Evolutionary conservation across 37 sponge, comb jelly and placozoan species (phyloP).

Genomic region (Aplysina aerophoba): DNA sequence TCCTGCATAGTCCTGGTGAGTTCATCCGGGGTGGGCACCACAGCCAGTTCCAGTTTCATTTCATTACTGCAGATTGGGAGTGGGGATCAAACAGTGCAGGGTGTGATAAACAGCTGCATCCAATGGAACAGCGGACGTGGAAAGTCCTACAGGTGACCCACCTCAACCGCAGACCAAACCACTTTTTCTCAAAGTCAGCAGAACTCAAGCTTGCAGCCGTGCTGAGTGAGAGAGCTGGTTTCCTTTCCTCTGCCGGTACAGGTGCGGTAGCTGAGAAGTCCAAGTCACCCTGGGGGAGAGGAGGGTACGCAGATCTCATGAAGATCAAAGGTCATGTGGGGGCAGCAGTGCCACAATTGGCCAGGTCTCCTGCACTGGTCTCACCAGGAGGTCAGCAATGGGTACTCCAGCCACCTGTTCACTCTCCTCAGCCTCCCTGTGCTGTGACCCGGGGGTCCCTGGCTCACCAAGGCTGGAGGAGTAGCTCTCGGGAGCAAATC

Average conservation of each 20-base stretch:
- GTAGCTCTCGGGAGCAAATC: conserved; percentile 6
- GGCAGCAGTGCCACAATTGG: no score
- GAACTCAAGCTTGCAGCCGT: conserved; percentile 67
- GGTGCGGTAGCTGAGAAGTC: not conserved
- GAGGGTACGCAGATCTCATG: no score
- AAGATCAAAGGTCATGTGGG: no score
- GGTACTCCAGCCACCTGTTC: conserved; percentile 4
- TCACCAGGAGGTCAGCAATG: conserved; percentile 37
- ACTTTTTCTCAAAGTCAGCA: conserved; percentile 82
- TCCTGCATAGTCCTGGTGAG: conserved; percentile 59
- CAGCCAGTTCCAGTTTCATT: conserved; percentile 52
- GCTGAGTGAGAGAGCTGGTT: conserved; percentile 74
- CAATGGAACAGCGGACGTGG: no score
- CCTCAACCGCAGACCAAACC: conserved; percentile 63
- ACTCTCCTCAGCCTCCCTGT: not conserved
- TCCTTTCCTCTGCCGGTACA: not conserved
- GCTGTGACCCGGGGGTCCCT: not conserved
- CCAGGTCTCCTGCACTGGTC: no score
- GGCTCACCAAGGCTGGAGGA: not conserved
- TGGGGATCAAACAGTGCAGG: not conserved
- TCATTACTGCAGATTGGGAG: conserved; percentile 52
- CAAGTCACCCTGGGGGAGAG: conserved; percentile 1
- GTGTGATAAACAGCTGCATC: not conserved
- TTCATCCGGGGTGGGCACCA: conserved; percentile 78
- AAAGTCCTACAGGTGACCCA: no score